Base-by-base conservation (phyloP, 2,113 vertebrate species). In the Melanocharis versteri region DNA sequence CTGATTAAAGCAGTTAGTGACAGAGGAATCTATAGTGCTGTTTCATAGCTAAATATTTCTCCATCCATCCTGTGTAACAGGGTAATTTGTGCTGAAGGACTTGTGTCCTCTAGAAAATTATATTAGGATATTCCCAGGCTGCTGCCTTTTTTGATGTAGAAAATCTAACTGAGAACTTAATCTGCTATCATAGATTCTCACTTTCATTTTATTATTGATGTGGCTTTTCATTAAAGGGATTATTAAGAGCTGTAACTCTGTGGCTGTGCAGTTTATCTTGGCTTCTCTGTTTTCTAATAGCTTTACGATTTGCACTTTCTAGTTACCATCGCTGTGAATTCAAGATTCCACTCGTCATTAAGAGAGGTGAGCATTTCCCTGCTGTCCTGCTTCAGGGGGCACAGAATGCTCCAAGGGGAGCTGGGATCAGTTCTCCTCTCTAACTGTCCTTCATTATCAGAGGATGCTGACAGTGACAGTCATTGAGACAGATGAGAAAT, bases 301-400 rank as follows among this genome's bases (percentile, higher is more conserved):
- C 82, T 91, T 87, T 90, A 18, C 0, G 1, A 83, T 96, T 97
- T 96, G 48, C 64, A 69, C 68, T 97, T 89, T 97, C n/a, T 96
- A 99, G 99, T 98, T 99, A 99, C 90, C 99, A 99, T 98, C 99
- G 99, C 76, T 99, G 99, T 98, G 99, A 99, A 97, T 99, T 99
- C 98, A 99, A 98, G 98, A 99, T 99, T 97, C 99, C 99, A 12
- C 98, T 99, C 14, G 92, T 98, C 84, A 98, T 99, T 93, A 99
- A 99, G 96, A 98, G 98, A 98, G 99, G 99, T 99, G 81, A 98
- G 98, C 92, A 30, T 26, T 54, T 56, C 50, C 8, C 68, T 76
- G 15, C 13, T 61, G 16, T 30, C 65, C 61, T 69, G 39, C 72
- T 37, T 50, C n/a, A 39, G 42, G 71, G 62, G 21, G 4, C 10